A percentile compares a stretch with the other conserved stretches of the same genome.
These are phyloP conservation scores for Caenorhabditis panamensis DNA, from an alignment of 2,888 invertebrate species.

Conservation along the genomic window DNA sequence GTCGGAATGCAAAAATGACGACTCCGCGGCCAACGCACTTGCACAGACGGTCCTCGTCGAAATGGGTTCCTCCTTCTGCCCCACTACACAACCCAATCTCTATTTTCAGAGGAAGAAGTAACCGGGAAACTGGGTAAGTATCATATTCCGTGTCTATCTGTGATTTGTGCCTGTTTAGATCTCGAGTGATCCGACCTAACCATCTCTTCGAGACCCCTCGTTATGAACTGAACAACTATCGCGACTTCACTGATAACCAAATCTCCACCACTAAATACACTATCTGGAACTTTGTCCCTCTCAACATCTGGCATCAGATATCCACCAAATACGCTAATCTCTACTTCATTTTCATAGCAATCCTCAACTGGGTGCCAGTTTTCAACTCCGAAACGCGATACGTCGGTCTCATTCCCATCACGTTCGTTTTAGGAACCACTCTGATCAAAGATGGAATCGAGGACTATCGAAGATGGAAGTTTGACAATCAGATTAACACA, in stretches of 20 bases:
- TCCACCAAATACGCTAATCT: conserved; percentile 94
- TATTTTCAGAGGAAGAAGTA: conserved; percentile 53
- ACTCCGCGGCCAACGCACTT: conserved; percentile 43
- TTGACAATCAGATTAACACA: conserved; percentile 95
- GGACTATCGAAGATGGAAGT: conserved; percentile 90
- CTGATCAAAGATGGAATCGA: conserved; percentile 96
- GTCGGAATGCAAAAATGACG: conserved; percentile 46
- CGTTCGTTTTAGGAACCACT: conserved; percentile 93
- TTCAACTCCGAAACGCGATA: conserved; percentile 73
- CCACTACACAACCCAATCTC: conserved; percentile 67
- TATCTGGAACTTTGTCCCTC: conserved; percentile 93
- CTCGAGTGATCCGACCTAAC: conserved; percentile 66
- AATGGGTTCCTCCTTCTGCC: conserved; percentile 66
- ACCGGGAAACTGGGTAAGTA: conserved; percentile 60
- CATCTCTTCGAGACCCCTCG: conserved; percentile 66
- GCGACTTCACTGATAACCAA: conserved; percentile 87
- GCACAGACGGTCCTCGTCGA: conserved; percentile 61
- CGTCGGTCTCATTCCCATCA: conserved; percentile 89
- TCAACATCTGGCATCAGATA: conserved; percentile 88
- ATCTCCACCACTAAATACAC: conserved; percentile 97
- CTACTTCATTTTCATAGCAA: conserved; percentile 95
- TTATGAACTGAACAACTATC: conserved; percentile 72
- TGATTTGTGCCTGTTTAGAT: conserved; percentile 44
- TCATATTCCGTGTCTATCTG: background rate
- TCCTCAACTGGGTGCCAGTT: conserved; percentile 73